Base-by-base conservation (phyloP, 2,888 invertebrate genomes). In the Cheilosia scutellata region DNA sequence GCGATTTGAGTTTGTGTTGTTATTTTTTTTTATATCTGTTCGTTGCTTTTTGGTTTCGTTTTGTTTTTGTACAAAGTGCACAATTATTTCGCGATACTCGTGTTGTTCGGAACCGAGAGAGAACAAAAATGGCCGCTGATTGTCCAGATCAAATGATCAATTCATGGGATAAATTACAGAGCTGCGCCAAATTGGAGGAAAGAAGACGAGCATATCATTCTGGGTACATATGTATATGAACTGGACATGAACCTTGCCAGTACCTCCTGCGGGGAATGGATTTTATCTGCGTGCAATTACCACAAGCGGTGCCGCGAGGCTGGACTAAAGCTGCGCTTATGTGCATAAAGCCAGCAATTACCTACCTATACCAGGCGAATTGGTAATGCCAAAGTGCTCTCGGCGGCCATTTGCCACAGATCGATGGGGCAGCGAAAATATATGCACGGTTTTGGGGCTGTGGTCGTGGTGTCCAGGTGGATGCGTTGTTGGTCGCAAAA, bases 41-140 rank as follows among this genome's bases (percentile, higher is more conserved):
- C 1, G 37, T 11, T 37, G 47, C 16, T 11, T 47, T 60, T 58
- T 25, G 31, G 49, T 58, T 68, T 66, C 63, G 74, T 74, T 78
- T 84, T 86, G 53, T 60, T 60, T 80, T 71, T 66, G 49, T 27
- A 68, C 82, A 86, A 86, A 82, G 66, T 86, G 86, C 82, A 63
- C 82, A 86, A 86, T 86, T 86, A 86, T 82, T 86, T 76, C 51
- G 71, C 29, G 65, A 79, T 77, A 77, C 51, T 74, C 44, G 42
- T 68, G 20, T 37, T 66, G 58, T 47, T 37, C 31, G 44, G 42
- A 62, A 27, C 6, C 13, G 53, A 25, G 66, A 13, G 37, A 20
- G 63, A 71, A 80, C 62, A 80, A 86, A 86, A 86, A 86, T 86
- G 86, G 86, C 86, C 82, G 86, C 86, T 86, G 86, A 86, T 82